Evolutionary conservation across 2,888 invertebrate genomes (phyloP).

Genomic region (Leptogaster cylindrica): DNA sequence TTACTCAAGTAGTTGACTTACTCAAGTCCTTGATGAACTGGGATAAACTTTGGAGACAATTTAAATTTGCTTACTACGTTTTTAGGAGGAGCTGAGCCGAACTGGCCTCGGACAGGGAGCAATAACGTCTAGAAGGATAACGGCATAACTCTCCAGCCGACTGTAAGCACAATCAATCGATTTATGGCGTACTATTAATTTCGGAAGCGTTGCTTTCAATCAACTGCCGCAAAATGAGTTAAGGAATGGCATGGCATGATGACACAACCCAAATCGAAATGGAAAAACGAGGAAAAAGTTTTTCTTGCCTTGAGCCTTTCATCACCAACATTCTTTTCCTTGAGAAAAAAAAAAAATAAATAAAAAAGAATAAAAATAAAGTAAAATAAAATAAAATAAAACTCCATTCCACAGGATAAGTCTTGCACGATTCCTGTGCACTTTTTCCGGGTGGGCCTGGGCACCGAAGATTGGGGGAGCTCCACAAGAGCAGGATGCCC

Average conservation of each 20-base stretch:
- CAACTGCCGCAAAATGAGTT: conserved; percentile 41
- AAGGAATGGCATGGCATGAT: conserved; percentile 30
- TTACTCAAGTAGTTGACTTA: background rate
- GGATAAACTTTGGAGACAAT: conserved; percentile 2
- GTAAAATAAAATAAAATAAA: no score
- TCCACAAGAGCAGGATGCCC: background rate
- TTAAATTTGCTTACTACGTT: conserved; percentile 30
- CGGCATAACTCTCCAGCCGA: background rate
- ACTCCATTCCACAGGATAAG: background rate
- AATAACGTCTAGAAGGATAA: conserved; percentile 1
- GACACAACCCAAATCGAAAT: conserved; percentile 40
- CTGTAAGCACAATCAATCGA: conserved; percentile 39
- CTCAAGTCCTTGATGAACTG: background rate
- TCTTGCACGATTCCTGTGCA: conserved; percentile 24
- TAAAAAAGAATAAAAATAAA: no score
- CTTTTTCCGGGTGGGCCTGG: background rate
- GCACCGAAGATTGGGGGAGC: background rate
- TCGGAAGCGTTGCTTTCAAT: conserved; percentile 40
- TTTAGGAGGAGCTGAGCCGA: background rate
- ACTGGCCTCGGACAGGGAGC: background rate
- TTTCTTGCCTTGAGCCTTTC: conserved; percentile 25
- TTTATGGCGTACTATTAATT: conserved; percentile 41
- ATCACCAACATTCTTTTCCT: conserved; percentile 24
- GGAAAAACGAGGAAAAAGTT: conserved; percentile 27
- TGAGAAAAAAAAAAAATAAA: no score